Conservation (phyloP, 2,797 vertebrate species). For the Ctenopoma kingsleyae region DNA sequence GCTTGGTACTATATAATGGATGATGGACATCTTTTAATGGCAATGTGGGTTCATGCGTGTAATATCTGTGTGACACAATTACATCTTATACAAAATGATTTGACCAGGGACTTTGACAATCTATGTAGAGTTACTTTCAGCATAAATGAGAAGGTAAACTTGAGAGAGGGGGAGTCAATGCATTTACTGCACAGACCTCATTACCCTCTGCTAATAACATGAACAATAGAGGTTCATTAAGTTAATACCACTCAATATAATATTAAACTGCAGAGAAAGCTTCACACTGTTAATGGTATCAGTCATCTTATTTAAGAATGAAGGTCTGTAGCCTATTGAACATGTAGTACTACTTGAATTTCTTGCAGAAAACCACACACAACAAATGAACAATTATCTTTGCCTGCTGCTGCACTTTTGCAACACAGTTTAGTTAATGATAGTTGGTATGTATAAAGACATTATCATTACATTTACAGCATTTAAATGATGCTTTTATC, state of each 20-base stretch:
- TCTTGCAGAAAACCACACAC: not conserved
- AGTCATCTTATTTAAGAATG: slow-evolving; percentile 27
- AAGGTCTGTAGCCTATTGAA: slow-evolving; percentile 14
- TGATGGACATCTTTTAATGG: not conserved
- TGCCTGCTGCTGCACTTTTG: not conserved
- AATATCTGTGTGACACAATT: too few species aligned
- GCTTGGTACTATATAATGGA: not conserved
- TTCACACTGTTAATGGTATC: slow-evolving; percentile 21
- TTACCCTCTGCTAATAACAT: slow-evolving; percentile 51
- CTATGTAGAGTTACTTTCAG: not conserved
- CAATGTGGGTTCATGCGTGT: too few species aligned
- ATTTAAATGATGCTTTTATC: slow-evolving; percentile 19
- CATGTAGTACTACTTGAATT: slow-evolving; percentile 20
- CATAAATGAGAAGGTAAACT: not conserved
- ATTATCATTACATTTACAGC: slow-evolving; percentile 9
- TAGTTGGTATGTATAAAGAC: not conserved
- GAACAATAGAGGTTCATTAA: slow-evolving; percentile 33
- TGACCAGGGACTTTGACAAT: not conserved
- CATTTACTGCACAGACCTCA: slow-evolving; percentile 32
- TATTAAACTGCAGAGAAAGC: slow-evolving; percentile 7
- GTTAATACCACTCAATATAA: slow-evolving; percentile 22
- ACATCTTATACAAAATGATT: not conserved
- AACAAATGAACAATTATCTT: not conserved
- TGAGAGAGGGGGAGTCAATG: slow-evolving; percentile 2
- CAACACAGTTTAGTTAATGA: slow-evolving; percentile 7